phyloP scores from a whole-genome alignment of 2,888 invertebrate species.

The Lacanobia oleracea region DNA sequence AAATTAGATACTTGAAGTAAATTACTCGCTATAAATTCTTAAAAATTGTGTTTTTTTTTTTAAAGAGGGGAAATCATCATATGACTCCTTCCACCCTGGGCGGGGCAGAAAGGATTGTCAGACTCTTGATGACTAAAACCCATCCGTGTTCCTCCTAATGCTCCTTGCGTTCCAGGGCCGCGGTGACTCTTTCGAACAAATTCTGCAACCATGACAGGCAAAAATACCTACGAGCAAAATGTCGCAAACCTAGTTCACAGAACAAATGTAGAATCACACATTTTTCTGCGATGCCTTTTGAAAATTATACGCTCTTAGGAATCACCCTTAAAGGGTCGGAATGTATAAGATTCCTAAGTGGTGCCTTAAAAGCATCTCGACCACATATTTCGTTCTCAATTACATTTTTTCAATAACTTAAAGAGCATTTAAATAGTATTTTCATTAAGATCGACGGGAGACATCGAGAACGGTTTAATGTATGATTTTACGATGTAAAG shows the following conservation, averaged over 20 bases:
- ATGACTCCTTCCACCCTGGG: too few relatives aligned
- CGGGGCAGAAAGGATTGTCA: too few relatives aligned
- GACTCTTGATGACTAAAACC: too few relatives aligned
- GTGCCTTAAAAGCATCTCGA: conserved; percentile 26
- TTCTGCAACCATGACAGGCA: too few relatives aligned
- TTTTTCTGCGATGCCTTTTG: conserved; percentile 2
- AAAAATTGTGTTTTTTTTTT: not conserved
- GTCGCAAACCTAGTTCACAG: conserved; percentile 24
- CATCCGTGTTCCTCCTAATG: too few relatives aligned
- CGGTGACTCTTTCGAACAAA: too few relatives aligned
- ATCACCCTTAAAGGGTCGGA: conserved; percentile 14
- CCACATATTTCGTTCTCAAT: conserved; percentile 47
- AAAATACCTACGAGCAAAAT: not conserved
- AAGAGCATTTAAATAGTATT: conserved; percentile 63
- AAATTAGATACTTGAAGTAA: too few relatives aligned
- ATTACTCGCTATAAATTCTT: not conserved
- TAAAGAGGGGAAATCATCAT: too few relatives aligned
- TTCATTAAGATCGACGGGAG: conserved; percentile 69
- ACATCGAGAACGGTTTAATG: conserved; percentile 65
- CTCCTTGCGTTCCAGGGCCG: too few relatives aligned
- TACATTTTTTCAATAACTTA: conserved; percentile 66
- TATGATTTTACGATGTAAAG: conserved; percentile 65
- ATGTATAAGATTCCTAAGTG: conserved; percentile 25
- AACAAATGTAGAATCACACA: conserved; percentile 1
- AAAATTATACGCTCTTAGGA: conserved; percentile 1